Evolutionary conservation across 2,113 vertebrate genomes (phyloP), one percentile per base, ranked within the genome.

Genomic region (Chitala chitala): DNA sequence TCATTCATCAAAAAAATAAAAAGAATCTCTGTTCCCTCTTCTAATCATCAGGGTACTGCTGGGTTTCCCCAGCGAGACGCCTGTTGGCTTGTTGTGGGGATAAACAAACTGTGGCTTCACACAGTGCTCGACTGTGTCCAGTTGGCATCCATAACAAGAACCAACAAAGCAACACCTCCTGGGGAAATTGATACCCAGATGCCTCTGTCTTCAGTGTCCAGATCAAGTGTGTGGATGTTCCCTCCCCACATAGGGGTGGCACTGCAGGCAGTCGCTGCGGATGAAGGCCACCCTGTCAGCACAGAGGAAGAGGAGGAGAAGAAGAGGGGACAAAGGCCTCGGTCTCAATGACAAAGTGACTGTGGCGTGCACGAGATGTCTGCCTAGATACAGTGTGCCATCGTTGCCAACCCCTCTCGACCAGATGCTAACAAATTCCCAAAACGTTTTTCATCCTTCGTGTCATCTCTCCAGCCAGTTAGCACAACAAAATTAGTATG

Each of bases 1-100:
- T 26, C 59, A 55, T 59, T 72, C 78, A 82, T 84, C 80, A 78
- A 76, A 73, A 76, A 51, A 55, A 17, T 78, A 78, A 76, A 73
- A 76, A 51, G 59, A 17, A 40, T 42, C 68, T 54, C 75, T 51
- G 70, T 75, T 71, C 36, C 38, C 74, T 64, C 75, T 66, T 59
- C 59, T 79, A 76, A 81, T 81, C 76, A 77, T 44, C 71, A 17
- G 53, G 17, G 22, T 75, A 54, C 24, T 75, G 17, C 63, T 44
- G 53, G 42, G 10, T 12, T 8, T 22, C 48, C 17, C 42, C 33
- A 5, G 26, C 40, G 53, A 44, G 54, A 46, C 50, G 22, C 51
- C 7, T 29, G 63, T 10, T 17, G n/a, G 51, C 33, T 71, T 59
- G 33, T 59, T 33, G 56, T 2, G 59, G n/a, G 59, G 33, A 33